Base-by-base conservation (phyloP, 2,888 invertebrate genomes). In the Eustalomyia histrio region DNA sequence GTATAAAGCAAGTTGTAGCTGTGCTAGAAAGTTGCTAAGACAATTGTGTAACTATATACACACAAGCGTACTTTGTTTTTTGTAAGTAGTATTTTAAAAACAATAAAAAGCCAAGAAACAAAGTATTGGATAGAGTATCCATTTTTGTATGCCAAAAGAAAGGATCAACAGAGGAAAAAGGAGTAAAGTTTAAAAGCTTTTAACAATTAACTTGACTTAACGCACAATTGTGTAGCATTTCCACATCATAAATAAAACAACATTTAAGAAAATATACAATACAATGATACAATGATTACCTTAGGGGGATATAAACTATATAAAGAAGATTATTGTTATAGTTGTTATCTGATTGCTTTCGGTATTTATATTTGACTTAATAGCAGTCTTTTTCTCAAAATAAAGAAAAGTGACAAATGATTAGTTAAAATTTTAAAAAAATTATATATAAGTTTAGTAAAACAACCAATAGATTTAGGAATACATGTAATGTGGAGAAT, bases 151-250 rank as follows among this genome's bases (percentile, higher is more conserved):
- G 12, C 29, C 12, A 47, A 43, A 29, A 47, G 16, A 16, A 3
- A n/a, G 21, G 33, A 12, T 16, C 5, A 14, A 39, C 50, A 52
- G 10, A 24, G 47, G 57, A 67, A 33, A 47, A 17, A 33, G 17
- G 9, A 71, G 67, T 67, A 71, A 74, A 74, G 57, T 67, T 69
- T 71, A 74, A 78, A 75, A 78, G 71, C 78, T 78, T 78, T 78
- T 71, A 71, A 63, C 74, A 75, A 78, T 81, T 81, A 78, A 74
- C 69, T 78, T 61, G 61, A 64, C 65, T 76, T 65, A 74, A 81
- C 67, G 69, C 65, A 81, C 69, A 52, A 52, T 69, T 52, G 73
- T 78, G 57, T 69, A 67, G 71, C 10, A 33, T 65, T 60, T 55
- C 47, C 43, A 58, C 50, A 16, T 33, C 72, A 67, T 64, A 68